Base-by-base conservation (phyloP, 2,797 vertebrate species). In the Malurus splendens region DNA sequence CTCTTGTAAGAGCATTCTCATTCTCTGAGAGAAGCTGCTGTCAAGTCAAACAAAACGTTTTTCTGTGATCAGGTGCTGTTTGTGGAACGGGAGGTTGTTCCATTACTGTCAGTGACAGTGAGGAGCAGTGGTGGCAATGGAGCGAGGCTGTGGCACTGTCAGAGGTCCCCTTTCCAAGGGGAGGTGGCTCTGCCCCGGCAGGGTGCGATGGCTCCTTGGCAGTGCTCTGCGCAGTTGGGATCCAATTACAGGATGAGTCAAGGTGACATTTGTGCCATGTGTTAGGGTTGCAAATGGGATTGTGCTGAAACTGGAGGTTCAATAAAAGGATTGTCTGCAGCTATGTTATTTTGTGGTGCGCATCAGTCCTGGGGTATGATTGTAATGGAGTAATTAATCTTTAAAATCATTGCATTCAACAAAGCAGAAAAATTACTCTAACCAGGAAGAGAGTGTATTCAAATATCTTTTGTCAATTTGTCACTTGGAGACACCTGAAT, bases 1-100 rank as follows among this genome's bases (percentile, higher is more conserved):
- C n/a, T 56, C 38, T 71, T 66, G 55, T 38, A 65, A 30, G 38
- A 94, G 14, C 39, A 68, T 32, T 44, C 30, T 81, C 65, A 75
- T 80, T 90, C 57, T 51, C 32, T 74, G 79, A n/a, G 39, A 87
- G 66, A 50, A 92, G 51, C 30, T 81, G 52, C 27, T 90, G 61
- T 85, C 82, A 74, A 22, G 14, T 67, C 60, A 72, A 71, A 81
- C 14, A 54, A 82, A 79, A 82, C 0, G 0, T n/a, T 86, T 16
- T 79, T n/a, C 50, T 42, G 32, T 57, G 60, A 73, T 19, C 10
- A 85, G 54, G 48, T n/a, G 17, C 2, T 23, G 18, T 22, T 62
- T 57, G 33, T 61, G 72, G 47, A 57, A 52, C 4, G 23, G 48
- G 38, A 30, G n/a, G 39, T 83, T 41, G 32, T 30, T 1, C 1